phyloP scores from a whole-genome alignment of 2,797 vertebrate species.

The Lemur catta region DNA sequence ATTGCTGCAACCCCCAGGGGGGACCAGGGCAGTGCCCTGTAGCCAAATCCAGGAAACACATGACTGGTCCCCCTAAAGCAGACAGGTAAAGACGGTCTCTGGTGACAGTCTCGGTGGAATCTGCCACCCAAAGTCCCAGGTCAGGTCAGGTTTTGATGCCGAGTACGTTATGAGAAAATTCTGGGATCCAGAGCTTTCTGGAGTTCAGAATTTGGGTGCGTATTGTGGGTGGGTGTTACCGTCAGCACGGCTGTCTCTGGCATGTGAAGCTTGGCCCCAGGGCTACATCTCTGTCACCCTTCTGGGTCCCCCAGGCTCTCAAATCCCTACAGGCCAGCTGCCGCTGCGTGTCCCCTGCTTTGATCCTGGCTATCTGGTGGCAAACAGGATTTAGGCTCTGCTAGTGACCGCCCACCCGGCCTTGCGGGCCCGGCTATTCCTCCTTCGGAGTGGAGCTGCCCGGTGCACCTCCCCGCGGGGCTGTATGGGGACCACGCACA shows the following conservation, averaged over 20 bases:
- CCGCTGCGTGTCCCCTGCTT: not conserved
- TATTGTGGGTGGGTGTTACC: fast-evolving
- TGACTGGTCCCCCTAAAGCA: fast-evolving
- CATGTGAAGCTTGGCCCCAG: not conserved
- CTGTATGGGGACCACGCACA: fast-evolving
- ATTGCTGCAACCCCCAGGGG: fast-evolving
- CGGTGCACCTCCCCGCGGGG: fast-evolving
- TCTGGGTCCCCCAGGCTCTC: not conserved
- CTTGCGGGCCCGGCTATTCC: fast-evolving
- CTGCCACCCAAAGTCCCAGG: not conserved
- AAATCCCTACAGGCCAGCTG: fast-evolving
- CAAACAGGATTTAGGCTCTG: not conserved
- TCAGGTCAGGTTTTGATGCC: not conserved
- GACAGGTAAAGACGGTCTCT: not conserved
- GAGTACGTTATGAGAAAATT: not conserved
- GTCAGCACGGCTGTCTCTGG: fast-evolving
- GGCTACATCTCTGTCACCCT: fast-evolving
- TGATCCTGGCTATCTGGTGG: not conserved
- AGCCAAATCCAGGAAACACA: not conserved
- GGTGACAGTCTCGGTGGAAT: not conserved
- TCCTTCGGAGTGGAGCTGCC: fast-evolving
- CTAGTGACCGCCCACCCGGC: fast-evolving
- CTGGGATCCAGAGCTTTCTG: not conserved
- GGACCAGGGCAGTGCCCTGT: fast-evolving
- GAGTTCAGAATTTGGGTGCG: not conserved